Evolutionary conservation across 1,140 invertebrate genomes (phyloP).

Genomic region (Orussus abietinus): DNA sequence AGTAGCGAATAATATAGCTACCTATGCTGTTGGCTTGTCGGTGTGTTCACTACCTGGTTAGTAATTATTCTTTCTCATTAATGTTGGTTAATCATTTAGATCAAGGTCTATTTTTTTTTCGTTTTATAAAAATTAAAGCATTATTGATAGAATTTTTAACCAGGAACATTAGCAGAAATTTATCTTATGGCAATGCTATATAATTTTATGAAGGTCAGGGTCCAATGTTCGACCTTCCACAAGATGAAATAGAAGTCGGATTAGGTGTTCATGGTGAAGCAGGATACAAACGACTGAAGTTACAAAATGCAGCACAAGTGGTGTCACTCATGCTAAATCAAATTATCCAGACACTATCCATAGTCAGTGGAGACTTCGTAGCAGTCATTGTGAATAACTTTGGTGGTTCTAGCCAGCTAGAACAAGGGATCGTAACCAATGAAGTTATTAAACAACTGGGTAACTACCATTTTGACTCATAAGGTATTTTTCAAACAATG

Average conservation of each 20-base stretch:
- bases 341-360: constrained; percentile 51
- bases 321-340: constrained; percentile 52
- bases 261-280: constrained; percentile 84
- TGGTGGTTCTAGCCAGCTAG: constrained; percentile 71
- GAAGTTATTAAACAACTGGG: constrained; percentile 65
- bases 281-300: constrained; percentile 68
- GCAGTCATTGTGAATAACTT: constrained; percentile 77
- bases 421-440: constrained; percentile 70
- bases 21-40: constrained; percentile 68
- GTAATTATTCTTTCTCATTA: constrained; percentile 9
- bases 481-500: not conserved
- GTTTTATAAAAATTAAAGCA: not conserved
- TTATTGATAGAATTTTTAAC: too few species aligned
- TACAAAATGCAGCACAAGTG: constrained; percentile 53
- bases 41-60: constrained; percentile 71
- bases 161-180: too few species aligned
- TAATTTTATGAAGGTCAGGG: constrained; percentile 47
- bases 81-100: constrained; percentile 8
- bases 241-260: constrained; percentile 75
- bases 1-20: constrained; percentile 60
- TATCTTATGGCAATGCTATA: constrained; percentile 3
- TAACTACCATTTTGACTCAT: constrained; percentile 32
- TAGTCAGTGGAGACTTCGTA: constrained; percentile 57
- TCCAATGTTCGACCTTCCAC: constrained; percentile 63
- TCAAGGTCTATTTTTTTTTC: not conserved